These are phyloP conservation scores for Adelognathus sp. DNA, from an alignment of 2,888 invertebrate genomes.

Conservation along the genomic window DNA sequence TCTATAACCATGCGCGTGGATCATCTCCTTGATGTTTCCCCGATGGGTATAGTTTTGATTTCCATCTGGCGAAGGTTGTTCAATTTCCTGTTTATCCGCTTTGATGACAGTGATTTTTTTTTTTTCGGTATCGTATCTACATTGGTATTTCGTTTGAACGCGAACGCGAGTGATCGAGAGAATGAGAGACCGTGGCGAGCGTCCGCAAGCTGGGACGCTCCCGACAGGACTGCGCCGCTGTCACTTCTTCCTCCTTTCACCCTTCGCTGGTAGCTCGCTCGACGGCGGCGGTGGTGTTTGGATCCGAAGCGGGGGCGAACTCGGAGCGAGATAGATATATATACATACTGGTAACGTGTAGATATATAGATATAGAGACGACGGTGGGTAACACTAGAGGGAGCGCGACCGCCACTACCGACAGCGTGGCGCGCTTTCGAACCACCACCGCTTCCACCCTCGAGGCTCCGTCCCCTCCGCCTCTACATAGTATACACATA, in stretches of 20 bases:
- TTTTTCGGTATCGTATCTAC: background rate
- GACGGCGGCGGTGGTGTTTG: conserved; percentile 34
- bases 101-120: too few species aligned
- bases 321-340: conserved; percentile 17
- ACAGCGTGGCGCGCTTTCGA: conserved; percentile 40
- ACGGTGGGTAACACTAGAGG: conserved; percentile 6
- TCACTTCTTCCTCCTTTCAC: conserved; percentile 60
- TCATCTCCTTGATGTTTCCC: background rate
- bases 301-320: conserved; percentile 35
- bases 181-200: conserved; percentile 68
- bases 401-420: conserved; percentile 37
- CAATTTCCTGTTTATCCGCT: too few species aligned
- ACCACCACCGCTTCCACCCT: conserved; percentile 42
- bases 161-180: conserved; percentile 36
- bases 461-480: conserved; percentile 51
- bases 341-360: too few species aligned
- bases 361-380: conserved; percentile 3
- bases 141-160: background rate
- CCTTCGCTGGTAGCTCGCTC: conserved; percentile 58
- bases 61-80: too few species aligned
- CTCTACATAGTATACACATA: conserved; percentile 20
- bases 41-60: too few species aligned
- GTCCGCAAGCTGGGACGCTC: conserved; percentile 79
- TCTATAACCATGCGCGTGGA: background rate
- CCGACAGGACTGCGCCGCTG: conserved; percentile 79